Evolutionary conservation across 2,888 invertebrate species (phyloP).

Genomic region (Cordilura impudica): DNA sequence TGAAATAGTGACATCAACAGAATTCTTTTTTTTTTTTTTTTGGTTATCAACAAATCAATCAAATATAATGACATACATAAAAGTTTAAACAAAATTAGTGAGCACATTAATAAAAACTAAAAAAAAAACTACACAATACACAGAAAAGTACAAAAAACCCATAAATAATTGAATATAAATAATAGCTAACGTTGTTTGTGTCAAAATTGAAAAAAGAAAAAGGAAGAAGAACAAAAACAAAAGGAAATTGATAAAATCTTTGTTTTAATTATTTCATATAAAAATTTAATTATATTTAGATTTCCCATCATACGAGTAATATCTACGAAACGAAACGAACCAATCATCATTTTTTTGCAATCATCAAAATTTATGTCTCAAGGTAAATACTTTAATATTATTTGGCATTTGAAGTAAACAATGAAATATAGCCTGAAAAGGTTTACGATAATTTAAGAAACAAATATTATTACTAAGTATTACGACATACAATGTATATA

Average conservation of each 20-base stretch:
- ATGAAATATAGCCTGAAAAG: too few relatives aligned
- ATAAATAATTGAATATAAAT: slow-evolving; percentile 8
- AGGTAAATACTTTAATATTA: background rate
- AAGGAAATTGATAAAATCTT: background rate
- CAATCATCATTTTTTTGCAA: background rate
- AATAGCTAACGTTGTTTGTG: slow-evolving; percentile 14
- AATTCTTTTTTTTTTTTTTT: slow-evolving; percentile 19
- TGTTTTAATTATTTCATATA: background rate
- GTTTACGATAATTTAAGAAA: too few relatives aligned
- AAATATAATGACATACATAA: slow-evolving; percentile 42
- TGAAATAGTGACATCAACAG: slow-evolving; percentile 46
- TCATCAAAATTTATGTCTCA: background rate
- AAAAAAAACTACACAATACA: slow-evolving; percentile 17
- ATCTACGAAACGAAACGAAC: background rate
- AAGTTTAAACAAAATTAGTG: slow-evolving; percentile 38
- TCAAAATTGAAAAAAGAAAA: background rate
- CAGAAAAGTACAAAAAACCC: slow-evolving; percentile 3
- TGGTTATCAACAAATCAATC: slow-evolving; percentile 19
- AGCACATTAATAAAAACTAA: slow-evolving; percentile 3
- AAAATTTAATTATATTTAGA: slow-evolving; percentile 19
- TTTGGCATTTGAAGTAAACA: too few relatives aligned
- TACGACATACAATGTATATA: too few relatives aligned
- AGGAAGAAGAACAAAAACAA: background rate
- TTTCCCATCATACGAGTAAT: background rate
- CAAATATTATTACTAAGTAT: too few relatives aligned